Conservation (phyloP, 2,113 vertebrate species). For the Tauraco erythrolophus region DNA sequence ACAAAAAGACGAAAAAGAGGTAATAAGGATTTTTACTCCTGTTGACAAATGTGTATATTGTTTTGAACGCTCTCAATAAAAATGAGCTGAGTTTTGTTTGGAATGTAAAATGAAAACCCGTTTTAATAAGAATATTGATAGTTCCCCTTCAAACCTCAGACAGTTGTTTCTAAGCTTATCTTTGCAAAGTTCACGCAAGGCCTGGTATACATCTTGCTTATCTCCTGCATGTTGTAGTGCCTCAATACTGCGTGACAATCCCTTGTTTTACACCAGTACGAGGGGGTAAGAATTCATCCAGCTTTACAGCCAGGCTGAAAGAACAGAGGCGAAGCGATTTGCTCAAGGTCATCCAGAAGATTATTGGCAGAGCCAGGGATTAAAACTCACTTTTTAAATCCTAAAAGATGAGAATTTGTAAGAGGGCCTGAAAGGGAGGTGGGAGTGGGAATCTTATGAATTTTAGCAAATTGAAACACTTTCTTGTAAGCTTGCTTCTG, state of each 20-base stretch:
- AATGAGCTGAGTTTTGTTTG: neutral
- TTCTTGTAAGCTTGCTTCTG: neutral
- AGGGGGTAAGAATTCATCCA: conserved; percentile 43
- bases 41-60: neutral
- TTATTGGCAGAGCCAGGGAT: conserved; percentile 22
- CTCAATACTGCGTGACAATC: neutral
- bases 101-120: neutral
- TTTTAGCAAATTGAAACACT: neutral
- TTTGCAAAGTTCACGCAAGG: conserved; percentile 7
- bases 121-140: neutral
- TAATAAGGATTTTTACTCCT: neutral
- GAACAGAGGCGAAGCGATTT: conserved; percentile 12
- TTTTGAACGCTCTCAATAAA: neutral
- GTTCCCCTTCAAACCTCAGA: neutral
- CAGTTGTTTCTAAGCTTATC: neutral
- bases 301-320: neutral
- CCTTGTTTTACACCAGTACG: neutral
- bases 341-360: conserved; percentile 41
- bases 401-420: neutral
- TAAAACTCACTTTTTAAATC: conserved; percentile 43
- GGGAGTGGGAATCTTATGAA: neutral
- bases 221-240: neutral
- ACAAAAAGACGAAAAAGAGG: neutral
- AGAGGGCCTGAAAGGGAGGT: neutral
- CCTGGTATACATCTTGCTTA: neutral